Evolutionary conservation across 2,797 vertebrate species (phyloP).

Genomic region (Hydrocynus forskahlii): DNA sequence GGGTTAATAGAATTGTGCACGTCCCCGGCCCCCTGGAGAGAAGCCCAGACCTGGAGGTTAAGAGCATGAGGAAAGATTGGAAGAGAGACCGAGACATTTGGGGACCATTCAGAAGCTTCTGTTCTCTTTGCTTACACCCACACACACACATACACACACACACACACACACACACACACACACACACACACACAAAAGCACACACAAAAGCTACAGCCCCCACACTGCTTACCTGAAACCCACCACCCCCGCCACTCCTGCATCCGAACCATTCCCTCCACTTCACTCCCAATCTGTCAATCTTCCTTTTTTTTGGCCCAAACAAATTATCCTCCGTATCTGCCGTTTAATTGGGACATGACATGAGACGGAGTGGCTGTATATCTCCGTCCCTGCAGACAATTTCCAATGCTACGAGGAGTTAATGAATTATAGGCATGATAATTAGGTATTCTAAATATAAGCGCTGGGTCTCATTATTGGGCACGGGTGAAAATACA

Average conservation of each 20-base stretch:
- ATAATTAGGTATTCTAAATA: constrained; percentile 63
- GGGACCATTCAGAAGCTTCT: constrained; percentile 36
- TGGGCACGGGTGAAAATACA: constrained; percentile 48
- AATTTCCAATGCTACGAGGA: constrained; percentile 48
- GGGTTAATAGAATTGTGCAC: constrained; percentile 40
- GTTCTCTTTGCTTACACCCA: constrained; percentile 49
- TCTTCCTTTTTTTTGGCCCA: constrained; percentile 19
- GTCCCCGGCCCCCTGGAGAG: constrained; percentile 5
- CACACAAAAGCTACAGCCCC: constrained; percentile 1
- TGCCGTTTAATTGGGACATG: constrained; percentile 35
- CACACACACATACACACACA: constrained; percentile 23
- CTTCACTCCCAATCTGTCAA: constrained; percentile 29
- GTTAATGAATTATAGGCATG: constrained; percentile 58
- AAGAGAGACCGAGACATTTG: neutral
- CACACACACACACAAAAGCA: constrained; percentile 6
- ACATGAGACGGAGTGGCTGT: constrained; percentile 42
- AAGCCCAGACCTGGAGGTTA: constrained; percentile 32
- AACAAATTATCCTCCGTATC: constrained; percentile 26
- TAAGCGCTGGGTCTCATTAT: constrained; percentile 55
- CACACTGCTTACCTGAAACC: constrained; percentile 17
- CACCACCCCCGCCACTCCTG: neutral
- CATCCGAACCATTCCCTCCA: constrained; percentile 3
- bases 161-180: constrained; percentile 14
- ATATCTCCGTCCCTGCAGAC: constrained; percentile 51
- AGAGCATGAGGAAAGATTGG: constrained; percentile 34